phyloP scores from a whole-genome alignment of 2,113 vertebrate species.

The Setophaga petechia region DNA sequence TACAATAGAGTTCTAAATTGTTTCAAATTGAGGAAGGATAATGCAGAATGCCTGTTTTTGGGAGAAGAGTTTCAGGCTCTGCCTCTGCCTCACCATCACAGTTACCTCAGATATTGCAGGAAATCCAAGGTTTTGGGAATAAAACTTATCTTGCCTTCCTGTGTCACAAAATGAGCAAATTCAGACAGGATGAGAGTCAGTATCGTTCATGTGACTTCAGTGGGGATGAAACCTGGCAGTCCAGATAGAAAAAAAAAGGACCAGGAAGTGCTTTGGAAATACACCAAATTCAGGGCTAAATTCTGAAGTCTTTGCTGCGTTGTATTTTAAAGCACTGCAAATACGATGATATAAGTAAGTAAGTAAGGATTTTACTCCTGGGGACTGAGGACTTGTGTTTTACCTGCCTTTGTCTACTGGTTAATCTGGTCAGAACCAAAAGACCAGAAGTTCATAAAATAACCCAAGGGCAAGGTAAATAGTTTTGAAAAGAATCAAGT shows the following conservation, averaged over 20 bases:
- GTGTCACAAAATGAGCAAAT: background rate
- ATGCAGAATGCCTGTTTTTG: background rate
- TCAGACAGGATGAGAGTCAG: background rate
- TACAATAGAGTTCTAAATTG: background rate
- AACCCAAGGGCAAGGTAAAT: slow-evolving; percentile 56
- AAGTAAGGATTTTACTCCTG: background rate
- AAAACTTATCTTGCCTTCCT: background rate
- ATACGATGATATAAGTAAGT: background rate
- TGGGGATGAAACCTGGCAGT: background rate
- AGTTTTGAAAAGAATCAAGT: slow-evolving; percentile 55
- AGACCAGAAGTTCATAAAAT: slow-evolving; percentile 47
- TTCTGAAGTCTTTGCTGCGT: background rate
- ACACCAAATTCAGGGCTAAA: background rate
- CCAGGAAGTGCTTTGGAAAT: background rate
- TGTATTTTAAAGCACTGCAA: background rate
- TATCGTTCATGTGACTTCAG: background rate
- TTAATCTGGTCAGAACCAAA: slow-evolving; percentile 27
- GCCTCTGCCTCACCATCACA: background rate
- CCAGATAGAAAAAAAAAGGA: background rate
- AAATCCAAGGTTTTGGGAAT: background rate
- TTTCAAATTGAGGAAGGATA: background rate
- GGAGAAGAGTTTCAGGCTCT: background rate
- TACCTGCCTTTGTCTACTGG: background rate
- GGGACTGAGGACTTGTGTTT: background rate
- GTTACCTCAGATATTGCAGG: background rate